A percentile compares a stretch with the other conserved stretches of the same genome.
Conservation (phyloP, 2,888 invertebrate genomes). For the Drosophila kanekoi region DNA sequence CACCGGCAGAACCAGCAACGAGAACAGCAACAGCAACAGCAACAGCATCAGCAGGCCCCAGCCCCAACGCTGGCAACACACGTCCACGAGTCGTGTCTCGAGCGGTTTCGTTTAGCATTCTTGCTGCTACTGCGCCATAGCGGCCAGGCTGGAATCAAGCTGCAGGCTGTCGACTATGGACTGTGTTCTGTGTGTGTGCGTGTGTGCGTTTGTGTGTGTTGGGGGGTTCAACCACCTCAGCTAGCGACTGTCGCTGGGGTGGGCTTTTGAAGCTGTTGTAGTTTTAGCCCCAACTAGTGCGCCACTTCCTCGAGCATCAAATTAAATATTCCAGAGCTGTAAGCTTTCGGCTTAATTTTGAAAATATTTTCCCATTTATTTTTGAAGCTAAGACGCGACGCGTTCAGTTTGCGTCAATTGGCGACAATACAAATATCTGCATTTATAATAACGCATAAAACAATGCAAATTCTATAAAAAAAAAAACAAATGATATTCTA, state of each 20-base stretch:
- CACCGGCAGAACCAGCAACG: conserved; percentile 20
- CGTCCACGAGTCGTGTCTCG: conserved; percentile 52
- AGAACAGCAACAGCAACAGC: conserved; percentile 9
- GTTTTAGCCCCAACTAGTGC: conserved; percentile 20
- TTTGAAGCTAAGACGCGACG: conserved; percentile 18
- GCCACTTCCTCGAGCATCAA: conserved; percentile 64
- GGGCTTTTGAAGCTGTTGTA: conserved; percentile 4
- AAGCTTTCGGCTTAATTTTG: conserved; percentile 12
- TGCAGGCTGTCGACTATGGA: conserved; percentile 35
- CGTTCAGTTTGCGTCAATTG: conserved; percentile 69
- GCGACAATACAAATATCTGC: conserved; percentile 32
- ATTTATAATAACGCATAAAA: conserved; percentile 57
- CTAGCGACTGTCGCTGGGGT: conserved; percentile 25
- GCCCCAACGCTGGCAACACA: conserved; percentile 55
- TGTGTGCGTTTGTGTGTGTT: background rate
- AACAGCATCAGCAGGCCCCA: conserved; percentile 19
- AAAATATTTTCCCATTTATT: conserved; percentile 2
- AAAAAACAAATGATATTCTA: conserved; percentile 51
- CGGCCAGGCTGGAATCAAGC: conserved; percentile 37
- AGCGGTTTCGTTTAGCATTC: conserved; percentile 73
- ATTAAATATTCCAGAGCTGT: conserved; percentile 54
- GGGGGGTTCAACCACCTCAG: conserved; percentile 70
- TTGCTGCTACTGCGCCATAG: conserved; percentile 76
- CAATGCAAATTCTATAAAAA: conserved; percentile 62
- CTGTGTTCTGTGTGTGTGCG: conserved; percentile 9